Percentiles rank a stretch among this genome's conserved stretches.
phyloP scores from a whole-genome alignment of 2,113 vertebrate species.

The Cettia cetti region DNA sequence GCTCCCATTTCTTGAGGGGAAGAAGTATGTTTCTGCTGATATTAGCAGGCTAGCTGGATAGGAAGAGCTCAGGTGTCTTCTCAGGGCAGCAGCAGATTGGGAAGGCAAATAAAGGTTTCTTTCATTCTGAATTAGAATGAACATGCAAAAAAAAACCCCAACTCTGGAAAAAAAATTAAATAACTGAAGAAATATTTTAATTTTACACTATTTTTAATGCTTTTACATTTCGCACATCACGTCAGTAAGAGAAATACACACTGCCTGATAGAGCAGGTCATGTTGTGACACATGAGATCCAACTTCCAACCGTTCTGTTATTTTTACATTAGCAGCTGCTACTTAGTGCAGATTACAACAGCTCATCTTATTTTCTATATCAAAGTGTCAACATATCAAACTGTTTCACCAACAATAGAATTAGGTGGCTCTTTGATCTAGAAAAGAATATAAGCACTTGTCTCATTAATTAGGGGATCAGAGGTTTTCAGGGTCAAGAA shows the following conservation, averaged over 20 bases:
- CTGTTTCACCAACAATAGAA: not conserved
- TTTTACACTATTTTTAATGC: not conserved
- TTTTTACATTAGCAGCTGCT: slow-evolving; percentile 44
- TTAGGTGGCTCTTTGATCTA: slow-evolving; percentile 7
- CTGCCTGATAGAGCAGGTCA: not conserved
- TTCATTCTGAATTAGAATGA: not conserved
- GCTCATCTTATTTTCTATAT: slow-evolving; percentile 54
- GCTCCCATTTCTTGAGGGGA: not conserved
- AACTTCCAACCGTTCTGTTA: slow-evolving; percentile 9
- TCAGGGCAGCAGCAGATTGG: not conserved
- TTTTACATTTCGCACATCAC: not conserved
- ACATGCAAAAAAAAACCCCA: not conserved
- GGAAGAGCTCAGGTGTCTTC: not conserved
- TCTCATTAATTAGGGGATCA: slow-evolving; percentile 40
- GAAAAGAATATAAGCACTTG: slow-evolving; percentile 9
- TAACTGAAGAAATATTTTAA: not conserved
- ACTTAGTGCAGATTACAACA: slow-evolving; percentile 52
- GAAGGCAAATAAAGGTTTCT: not conserved
- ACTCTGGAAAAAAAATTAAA: not conserved
- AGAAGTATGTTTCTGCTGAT: not conserved
- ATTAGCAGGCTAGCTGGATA: not conserved
- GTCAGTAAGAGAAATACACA: not conserved
- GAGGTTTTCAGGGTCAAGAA: slow-evolving; percentile 42
- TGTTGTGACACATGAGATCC: not conserved
- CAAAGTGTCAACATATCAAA: slow-evolving; percentile 50